These are phyloP conservation scores for Aelia acuminata DNA, from an alignment of 2,888 invertebrate genomes.

Conservation along the genomic window DNA sequence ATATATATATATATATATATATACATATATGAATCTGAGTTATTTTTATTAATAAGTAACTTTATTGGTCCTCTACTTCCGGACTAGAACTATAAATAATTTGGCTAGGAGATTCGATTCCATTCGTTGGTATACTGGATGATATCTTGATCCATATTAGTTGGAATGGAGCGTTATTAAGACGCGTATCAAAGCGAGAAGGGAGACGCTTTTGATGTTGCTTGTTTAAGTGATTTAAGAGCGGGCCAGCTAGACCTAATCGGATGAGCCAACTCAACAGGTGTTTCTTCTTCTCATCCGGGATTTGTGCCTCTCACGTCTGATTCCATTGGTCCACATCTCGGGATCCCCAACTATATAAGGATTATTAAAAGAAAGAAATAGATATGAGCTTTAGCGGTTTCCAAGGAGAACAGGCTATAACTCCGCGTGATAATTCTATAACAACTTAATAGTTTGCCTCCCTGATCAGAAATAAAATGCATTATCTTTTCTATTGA, in stretches of 20 bases:
- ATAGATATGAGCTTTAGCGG: conserved; percentile 13
- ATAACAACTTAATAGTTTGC: neutral
- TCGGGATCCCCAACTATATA: neutral
- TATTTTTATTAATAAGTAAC: no score
- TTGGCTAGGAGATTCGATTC: neutral
- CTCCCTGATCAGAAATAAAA: no score
- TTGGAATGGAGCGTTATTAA: neutral
- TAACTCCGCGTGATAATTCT: neutral
- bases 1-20: no score
- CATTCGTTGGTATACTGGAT: neutral
- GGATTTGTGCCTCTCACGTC: conserved; percentile 16
- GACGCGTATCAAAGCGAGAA: conserved; percentile 35
- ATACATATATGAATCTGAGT: no score
- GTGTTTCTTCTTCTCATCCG: conserved; percentile 43
- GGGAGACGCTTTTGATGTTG: conserved; percentile 8
- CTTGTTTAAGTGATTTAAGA: conserved; percentile 46
- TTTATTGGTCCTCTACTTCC: no score
- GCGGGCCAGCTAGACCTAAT: neutral
- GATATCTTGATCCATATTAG: conserved; percentile 9
- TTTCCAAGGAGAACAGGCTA: neutral
- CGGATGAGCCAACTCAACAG: conserved; percentile 42
- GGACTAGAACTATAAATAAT: neutral
- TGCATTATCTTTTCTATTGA: no score
- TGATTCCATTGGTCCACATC: neutral
- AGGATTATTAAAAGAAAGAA: neutral